Evolutionary conservation across 2,888 invertebrate species (phyloP).

Genomic region (Agapostemon virescens): DNA sequence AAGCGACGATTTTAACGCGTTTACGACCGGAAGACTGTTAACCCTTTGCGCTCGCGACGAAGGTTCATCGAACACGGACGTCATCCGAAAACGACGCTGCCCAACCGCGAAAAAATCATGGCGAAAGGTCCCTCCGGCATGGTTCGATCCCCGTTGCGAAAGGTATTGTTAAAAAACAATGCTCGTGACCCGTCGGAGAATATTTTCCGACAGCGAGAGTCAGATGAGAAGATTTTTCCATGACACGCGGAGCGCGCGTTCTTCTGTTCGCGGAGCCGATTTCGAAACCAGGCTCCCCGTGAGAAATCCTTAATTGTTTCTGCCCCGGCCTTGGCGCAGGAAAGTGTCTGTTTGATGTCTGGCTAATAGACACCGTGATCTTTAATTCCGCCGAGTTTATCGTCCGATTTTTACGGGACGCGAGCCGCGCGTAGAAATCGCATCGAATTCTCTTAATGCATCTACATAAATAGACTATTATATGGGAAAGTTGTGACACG

Average conservation of each 20-base stretch:
- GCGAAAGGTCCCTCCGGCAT: not conserved
- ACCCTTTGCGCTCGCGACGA: no score
- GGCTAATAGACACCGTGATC: not conserved
- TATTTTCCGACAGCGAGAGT: not conserved
- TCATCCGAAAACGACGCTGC: no score
- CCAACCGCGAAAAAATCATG: not conserved
- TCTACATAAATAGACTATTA: not conserved
- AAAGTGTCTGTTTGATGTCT: slow-evolving; percentile 4
- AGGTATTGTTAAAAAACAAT: not conserved
- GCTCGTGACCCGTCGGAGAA: not conserved
- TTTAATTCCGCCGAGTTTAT: not conserved
- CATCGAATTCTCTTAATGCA: not conserved
- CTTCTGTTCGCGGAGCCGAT: not conserved
- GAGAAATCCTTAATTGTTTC: slow-evolving; percentile 20
- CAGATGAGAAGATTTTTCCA: slow-evolving; percentile 14
- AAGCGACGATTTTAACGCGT: no score
- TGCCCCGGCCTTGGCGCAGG: slow-evolving; percentile 1
- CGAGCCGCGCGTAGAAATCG: not conserved
- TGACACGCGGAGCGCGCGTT: not conserved
- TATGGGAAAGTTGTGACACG: not conserved
- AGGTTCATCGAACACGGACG: no score
- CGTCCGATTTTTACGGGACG: not conserved
- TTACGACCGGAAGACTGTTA: no score
- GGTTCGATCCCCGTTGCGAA: not conserved
- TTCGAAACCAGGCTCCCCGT: slow-evolving; percentile 7